phyloP scores from a whole-genome alignment of 2,888 invertebrate species.

The Hetaerina titia region DNA sequence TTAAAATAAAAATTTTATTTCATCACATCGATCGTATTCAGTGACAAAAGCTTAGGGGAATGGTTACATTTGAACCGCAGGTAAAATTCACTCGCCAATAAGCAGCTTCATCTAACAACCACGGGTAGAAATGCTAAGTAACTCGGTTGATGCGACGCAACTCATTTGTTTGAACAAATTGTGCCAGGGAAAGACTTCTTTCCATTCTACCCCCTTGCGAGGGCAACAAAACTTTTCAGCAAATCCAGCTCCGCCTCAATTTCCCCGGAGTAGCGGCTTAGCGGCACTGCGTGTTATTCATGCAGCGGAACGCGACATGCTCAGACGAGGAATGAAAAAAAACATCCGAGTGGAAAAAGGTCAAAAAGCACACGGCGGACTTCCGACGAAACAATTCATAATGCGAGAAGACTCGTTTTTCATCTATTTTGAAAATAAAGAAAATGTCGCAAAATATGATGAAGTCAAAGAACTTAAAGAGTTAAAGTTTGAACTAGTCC shows the following conservation, averaged over 20 bases:
- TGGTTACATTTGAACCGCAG: too few relatives aligned
- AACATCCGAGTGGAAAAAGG: neutral
- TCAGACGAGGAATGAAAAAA: neutral
- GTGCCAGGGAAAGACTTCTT: neutral
- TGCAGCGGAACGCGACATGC: neutral
- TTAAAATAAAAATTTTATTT: too few relatives aligned
- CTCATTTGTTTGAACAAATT: neutral
- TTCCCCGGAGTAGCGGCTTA: neutral
- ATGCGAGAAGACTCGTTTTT: neutral
- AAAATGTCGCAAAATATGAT: constrained; percentile 1
- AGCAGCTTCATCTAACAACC: neutral
- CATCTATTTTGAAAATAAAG: neutral
- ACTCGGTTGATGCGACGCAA: neutral
- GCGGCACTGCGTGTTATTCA: neutral
- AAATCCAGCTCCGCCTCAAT: neutral
- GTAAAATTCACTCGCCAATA: too few relatives aligned
- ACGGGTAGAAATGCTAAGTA: neutral
- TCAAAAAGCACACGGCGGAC: neutral
- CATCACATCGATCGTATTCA: too few relatives aligned
- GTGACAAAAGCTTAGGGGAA: too few relatives aligned
- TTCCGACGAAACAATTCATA: constrained; percentile 14
- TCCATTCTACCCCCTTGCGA: neutral
- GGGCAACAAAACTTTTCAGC: neutral
- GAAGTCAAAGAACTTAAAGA: neutral
- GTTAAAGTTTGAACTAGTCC: neutral